These are phyloP conservation scores for Colius striatus DNA, from an alignment of 2,113 vertebrate genomes.

Conservation along the genomic window DNA sequence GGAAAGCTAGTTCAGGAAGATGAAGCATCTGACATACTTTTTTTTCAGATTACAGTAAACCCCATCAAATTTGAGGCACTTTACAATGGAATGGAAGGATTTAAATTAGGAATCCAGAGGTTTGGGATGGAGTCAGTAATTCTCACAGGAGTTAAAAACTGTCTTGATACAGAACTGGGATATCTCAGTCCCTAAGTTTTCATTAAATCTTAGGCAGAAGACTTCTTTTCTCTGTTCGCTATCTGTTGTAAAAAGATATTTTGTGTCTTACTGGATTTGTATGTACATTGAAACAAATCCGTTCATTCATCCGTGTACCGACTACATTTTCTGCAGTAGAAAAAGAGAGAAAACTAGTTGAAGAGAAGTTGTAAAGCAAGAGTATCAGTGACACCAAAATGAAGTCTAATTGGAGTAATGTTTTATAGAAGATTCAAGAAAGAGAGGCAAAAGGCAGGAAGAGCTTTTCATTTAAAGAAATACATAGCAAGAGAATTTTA, in stretches of 20 bases:
- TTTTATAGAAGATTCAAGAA: not conserved
- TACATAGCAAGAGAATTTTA: not conserved
- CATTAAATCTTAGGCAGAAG: slow-evolving; percentile 38
- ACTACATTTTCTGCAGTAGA: slow-evolving; percentile 1
- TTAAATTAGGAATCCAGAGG: not conserved
- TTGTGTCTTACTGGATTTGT: slow-evolving; percentile 31
- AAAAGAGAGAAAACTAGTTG: not conserved
- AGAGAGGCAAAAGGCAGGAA: not conserved
- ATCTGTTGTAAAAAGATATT: slow-evolving; percentile 11
- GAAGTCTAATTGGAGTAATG: not conserved
- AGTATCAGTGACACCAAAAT: not conserved
- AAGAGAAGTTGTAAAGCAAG: not conserved
- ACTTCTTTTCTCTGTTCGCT: not conserved
- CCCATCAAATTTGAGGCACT: not conserved
- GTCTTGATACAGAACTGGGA: not conserved
- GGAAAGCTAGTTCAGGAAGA: not conserved
- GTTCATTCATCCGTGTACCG: slow-evolving; percentile 44
- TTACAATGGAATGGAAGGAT: not conserved
- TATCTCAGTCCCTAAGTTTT: slow-evolving; percentile 45
- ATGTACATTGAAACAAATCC: slow-evolving; percentile 31
- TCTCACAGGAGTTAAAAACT: slow-evolving; percentile 48
- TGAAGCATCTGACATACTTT: not conserved
- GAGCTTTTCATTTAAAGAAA: not conserved
- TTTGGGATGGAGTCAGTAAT: not conserved
- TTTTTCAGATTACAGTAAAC: not conserved